These are phyloP conservation scores for Peucedramus taeniatus DNA, from an alignment of 2,113 vertebrate species.

Conservation along the genomic window DNA sequence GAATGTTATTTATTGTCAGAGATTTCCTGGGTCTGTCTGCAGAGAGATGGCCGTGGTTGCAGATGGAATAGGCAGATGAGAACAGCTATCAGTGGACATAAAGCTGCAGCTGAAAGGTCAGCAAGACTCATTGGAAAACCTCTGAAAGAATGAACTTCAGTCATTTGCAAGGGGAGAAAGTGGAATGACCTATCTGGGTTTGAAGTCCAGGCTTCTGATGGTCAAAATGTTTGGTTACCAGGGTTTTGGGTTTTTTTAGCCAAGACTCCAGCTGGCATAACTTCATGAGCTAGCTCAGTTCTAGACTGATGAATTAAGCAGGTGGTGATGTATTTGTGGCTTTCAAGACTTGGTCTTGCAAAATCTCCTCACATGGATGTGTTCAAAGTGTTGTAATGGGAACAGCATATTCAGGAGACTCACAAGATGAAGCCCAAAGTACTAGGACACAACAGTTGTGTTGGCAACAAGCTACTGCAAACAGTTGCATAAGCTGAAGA, in stretches of 20 bases:
- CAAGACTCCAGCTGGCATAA: not conserved
- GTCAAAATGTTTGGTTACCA: not conserved
- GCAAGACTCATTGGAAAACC: not conserved
- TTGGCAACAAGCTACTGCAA: conserved; percentile 44
- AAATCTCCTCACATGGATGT: not conserved
- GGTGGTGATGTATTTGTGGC: not conserved
- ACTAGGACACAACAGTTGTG: conserved; percentile 14
- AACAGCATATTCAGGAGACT: not conserved
- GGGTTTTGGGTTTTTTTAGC: not conserved
- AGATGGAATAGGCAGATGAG: not conserved
- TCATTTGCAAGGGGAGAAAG: not conserved
- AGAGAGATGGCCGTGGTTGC: not conserved
- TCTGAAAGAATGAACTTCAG: not conserved
- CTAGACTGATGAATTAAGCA: conserved; percentile 10
- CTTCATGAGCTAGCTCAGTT: not conserved
- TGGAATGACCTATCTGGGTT: not conserved
- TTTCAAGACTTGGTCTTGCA: not conserved
- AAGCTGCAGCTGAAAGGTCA: not conserved
- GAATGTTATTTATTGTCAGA: not conserved
- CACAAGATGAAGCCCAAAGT: not conserved
- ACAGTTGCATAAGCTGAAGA: conserved; percentile 38
- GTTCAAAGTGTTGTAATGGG: not conserved
- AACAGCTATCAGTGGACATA: not conserved
- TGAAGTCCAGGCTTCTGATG: not conserved
- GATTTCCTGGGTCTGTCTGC: not conserved